Percentiles rank a stretch among this genome's conserved stretches.
phyloP scores from a whole-genome alignment of 2,113 vertebrate genomes.

The Sapayoa aenigma region DNA sequence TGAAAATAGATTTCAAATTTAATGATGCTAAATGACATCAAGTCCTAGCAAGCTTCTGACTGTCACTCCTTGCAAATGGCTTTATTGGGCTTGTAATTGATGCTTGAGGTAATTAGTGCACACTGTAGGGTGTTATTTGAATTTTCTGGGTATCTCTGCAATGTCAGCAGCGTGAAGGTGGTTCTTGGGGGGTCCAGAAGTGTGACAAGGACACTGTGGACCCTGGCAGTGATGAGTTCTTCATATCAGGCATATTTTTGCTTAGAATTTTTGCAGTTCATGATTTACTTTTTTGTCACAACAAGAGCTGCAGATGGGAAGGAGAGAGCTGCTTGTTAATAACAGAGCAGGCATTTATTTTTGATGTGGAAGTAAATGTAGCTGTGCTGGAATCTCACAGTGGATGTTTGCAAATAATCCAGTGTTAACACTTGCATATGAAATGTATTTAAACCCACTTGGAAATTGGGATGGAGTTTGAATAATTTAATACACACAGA shows the following conservation, averaged over 20 bases:
- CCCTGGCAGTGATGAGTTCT: neutral
- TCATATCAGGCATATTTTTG: neutral
- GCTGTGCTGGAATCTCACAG: neutral
- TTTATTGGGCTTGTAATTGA: neutral
- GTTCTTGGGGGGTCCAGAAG: neutral
- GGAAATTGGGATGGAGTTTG: neutral
- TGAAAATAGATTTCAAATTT: neutral
- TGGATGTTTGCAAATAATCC: neutral
- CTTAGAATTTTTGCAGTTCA: neutral
- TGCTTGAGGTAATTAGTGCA: neutral
- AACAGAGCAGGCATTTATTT: neutral
- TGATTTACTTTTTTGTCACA: neutral
- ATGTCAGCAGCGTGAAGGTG: neutral
- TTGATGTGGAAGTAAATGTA: neutral
- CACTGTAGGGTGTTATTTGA: neutral
- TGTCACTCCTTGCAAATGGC: neutral
- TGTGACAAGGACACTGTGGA: neutral
- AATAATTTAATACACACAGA: neutral
- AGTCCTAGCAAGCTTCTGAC: neutral
- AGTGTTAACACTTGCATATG: neutral
- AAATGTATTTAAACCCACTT: neutral
- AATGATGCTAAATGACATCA: neutral
- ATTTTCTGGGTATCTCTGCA: neutral
- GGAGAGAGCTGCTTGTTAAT: neutral
- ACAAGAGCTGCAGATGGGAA: neutral